Base-by-base conservation (phyloP, 2,797 vertebrate species). In the Apogon hyalosoma region DNA sequence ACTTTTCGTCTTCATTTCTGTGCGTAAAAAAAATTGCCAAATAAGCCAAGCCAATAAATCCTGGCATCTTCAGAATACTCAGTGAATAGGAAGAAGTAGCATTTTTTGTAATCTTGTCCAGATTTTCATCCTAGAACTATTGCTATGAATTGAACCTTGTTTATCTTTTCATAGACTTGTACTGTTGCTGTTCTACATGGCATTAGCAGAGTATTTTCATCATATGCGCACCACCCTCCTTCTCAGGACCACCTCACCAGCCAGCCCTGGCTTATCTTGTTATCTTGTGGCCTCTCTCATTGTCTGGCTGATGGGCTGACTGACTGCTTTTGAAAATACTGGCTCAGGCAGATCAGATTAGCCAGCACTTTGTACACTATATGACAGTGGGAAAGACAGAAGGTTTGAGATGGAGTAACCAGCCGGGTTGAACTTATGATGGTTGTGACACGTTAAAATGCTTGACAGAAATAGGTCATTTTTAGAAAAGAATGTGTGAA, bases 291-390 rank as follows among this genome's bases (percentile, higher is more conserved):
- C 73, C 75, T 84, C 75, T 81, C 52, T 79, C 77, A 69, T 82
- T 85, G 78, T 87, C 69, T 69, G 55, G 59, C 60, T 79, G 80
- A 86, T 84, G 71, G 72, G 83, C 74, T 70, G 86, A 79, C 72
- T 46, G 49, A 33, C 69, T 86, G 77, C 78, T 71, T 78, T 83
- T 80, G 67, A 86, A 79, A 78, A 80, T 60, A 71, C 12, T 69
- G 51, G 61, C 68, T 74, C 46, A 52, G 65, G 59, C 69, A 75
- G 71, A 88, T 90, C 68, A 77, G 79, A 88, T 88, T 87, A 89
- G 70, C 70, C 58, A 54, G 75, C 83, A 79, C 72, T 82, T 71
- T 87, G 73, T 56, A 38, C 31, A 14, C 53, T 36, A 36, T 19
- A 42, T 50, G 63, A 45, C 72, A 70, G 80, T 71, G 75, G 62